A percentile compares a stretch with the other conserved stretches of the same genome.
Conservation (phyloP, 2,113 vertebrate species). For the Dinomys branickii region DNA sequence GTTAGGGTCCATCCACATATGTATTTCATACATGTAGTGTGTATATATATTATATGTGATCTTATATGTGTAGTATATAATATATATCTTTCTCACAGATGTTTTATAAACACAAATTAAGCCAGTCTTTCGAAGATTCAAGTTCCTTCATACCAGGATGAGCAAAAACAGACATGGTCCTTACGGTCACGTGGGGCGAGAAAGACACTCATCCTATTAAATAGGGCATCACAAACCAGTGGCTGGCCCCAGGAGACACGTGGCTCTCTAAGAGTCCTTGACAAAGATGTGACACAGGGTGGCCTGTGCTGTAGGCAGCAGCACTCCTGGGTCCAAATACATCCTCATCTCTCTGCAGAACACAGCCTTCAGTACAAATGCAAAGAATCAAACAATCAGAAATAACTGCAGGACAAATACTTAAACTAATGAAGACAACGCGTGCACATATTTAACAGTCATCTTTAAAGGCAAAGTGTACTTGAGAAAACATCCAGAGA, state of each 20-base stretch:
- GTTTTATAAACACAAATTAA: not conserved
- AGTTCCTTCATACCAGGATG: not conserved
- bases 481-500: not conserved
- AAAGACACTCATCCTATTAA: not conserved
- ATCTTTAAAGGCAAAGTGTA: not conserved
- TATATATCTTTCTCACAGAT: not conserved
- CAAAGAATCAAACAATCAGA: not conserved
- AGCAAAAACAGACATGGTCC: not conserved
- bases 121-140: not conserved
- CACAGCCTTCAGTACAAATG: not conserved
- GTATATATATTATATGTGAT: not conserved
- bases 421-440: not conserved
- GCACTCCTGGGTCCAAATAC: not conserved
- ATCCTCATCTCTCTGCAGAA: not conserved
- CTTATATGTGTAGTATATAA: too few relatives aligned
- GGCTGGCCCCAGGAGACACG: not conserved
- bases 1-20: not conserved
- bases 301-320: not conserved
- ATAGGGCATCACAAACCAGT: not conserved
- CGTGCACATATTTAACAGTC: fast-evolving
- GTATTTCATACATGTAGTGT: not conserved
- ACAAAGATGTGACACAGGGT: not conserved
- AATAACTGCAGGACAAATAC: not conserved
- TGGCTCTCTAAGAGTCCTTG: fast-evolving
- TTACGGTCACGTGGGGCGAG: not conserved